Percentiles rank a stretch among this genome's conserved stretches.
Evolutionary conservation across 2,888 invertebrate species (phyloP).

Genomic region (Galeopsomyia nigrocyanea): DNA sequence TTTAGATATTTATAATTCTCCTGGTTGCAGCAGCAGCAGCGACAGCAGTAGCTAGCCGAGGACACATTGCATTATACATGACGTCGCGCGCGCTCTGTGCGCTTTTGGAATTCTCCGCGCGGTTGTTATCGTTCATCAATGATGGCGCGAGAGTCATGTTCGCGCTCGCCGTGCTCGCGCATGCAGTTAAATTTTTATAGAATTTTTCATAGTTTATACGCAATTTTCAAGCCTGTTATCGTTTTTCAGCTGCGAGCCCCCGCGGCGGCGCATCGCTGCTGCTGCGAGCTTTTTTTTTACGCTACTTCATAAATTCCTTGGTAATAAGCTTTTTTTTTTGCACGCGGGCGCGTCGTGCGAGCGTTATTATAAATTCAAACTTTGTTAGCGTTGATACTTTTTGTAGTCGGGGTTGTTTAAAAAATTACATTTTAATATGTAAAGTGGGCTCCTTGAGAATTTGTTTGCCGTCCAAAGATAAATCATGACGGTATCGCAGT

Average conservation of each 20-base stretch:
- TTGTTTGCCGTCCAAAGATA: no score
- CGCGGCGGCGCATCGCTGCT: background rate
- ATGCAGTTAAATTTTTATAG: constrained; percentile 23
- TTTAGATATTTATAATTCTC: constrained; percentile 46
- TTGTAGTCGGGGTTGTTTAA: no score
- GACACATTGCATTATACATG: constrained; percentile 35
- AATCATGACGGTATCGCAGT: no score
- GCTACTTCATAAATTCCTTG: background rate
- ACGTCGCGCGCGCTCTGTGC: constrained; percentile 15
- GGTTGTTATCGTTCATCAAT: constrained; percentile 37
- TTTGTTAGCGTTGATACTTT: no score
- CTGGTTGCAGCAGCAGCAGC: constrained; percentile 9
- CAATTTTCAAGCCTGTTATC: constrained; percentile 8
- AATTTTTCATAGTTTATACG: constrained; percentile 28
- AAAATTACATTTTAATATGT: no score
- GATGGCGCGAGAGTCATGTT: constrained; percentile 1
- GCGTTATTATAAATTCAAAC: no score
- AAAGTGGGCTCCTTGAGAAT: no score
- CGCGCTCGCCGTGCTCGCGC: background rate
- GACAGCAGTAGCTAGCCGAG: constrained; percentile 21
- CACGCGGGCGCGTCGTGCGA: no score
- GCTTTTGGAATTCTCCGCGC: constrained; percentile 24
- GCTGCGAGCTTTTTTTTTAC: background rate
- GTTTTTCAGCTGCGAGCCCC: background rate
- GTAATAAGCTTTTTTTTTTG: background rate